Conservation (phyloP, 2,797 vertebrate species). For the Sebastes wilsoni region DNA sequence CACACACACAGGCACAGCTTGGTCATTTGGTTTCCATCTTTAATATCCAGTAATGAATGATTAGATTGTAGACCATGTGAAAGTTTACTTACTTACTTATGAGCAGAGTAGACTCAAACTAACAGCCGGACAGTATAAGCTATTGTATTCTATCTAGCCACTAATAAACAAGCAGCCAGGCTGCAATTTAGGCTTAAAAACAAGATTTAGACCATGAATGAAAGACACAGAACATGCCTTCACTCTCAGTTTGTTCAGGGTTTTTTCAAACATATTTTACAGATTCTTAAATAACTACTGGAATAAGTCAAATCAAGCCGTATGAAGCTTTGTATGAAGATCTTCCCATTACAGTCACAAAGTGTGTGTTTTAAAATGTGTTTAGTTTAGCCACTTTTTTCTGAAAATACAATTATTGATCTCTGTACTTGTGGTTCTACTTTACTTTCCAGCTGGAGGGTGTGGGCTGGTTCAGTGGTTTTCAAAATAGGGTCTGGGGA, state of each 20-base stretch:
- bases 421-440: neutral
- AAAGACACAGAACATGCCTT: neutral
- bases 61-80: neutral
- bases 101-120: neutral
- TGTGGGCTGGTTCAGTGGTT: no score
- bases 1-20: neutral
- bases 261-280: neutral
- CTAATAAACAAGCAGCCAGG: neutral
- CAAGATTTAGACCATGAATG: neutral
- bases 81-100: neutral
- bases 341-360: neutral
- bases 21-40: neutral
- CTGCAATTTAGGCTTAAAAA: neutral
- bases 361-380: neutral
- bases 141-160: no score
- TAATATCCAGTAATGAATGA: conserved; percentile 6
- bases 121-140: neutral
- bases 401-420: neutral
- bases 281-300: neutral
- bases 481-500: no score
- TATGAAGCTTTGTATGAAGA: neutral
- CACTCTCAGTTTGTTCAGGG: neutral
- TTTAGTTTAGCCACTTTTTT: neutral
- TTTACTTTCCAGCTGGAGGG: neutral
- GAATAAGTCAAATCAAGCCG: no score